phyloP scores from a whole-genome alignment of 1,140 invertebrate genomes.

The Papilio aristodemus region DNA sequence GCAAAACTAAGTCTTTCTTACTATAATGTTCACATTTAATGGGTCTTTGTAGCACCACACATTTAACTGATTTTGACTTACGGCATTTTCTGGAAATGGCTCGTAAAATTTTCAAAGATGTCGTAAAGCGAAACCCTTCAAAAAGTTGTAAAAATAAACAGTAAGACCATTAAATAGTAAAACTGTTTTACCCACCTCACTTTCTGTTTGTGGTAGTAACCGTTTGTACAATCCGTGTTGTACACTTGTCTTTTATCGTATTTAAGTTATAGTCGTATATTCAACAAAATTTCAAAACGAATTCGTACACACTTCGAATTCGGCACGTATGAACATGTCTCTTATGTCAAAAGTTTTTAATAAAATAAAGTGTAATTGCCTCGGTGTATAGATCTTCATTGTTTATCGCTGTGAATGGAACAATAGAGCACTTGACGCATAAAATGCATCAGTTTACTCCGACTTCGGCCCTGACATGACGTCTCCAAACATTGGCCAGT shows the following conservation, averaged over 20 bases:
- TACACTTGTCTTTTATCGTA: background rate
- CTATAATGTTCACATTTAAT: background rate
- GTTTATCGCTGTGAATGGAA: slow-evolving; percentile 23
- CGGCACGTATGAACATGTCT: background rate
- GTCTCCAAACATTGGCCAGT: slow-evolving; percentile 1
- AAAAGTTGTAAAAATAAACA: slow-evolving; percentile 23
- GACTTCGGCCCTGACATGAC: background rate
- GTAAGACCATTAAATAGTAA: background rate
- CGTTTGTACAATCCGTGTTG: background rate
- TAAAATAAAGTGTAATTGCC: slow-evolving; percentile 19
- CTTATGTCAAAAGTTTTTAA: background rate
- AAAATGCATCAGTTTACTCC: slow-evolving; percentile 15
- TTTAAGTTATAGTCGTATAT: no score
- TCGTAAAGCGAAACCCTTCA: slow-evolving; percentile 8
- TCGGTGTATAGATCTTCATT: background rate
- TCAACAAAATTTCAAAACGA: no score
- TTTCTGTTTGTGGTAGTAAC: background rate
- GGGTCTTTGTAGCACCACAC: slow-evolving; percentile 4
- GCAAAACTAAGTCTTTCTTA: background rate
- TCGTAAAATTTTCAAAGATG: slow-evolving; percentile 8
- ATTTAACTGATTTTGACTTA: background rate
- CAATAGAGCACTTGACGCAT: slow-evolving; percentile 24
- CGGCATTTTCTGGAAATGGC: background rate
- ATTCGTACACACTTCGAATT: no score
- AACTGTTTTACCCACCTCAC: background rate